Evolutionary conservation across 2,113 vertebrate species (phyloP), one percentile per base, ranked within the genome.

Genomic region (Xenopus borealis): DNA sequence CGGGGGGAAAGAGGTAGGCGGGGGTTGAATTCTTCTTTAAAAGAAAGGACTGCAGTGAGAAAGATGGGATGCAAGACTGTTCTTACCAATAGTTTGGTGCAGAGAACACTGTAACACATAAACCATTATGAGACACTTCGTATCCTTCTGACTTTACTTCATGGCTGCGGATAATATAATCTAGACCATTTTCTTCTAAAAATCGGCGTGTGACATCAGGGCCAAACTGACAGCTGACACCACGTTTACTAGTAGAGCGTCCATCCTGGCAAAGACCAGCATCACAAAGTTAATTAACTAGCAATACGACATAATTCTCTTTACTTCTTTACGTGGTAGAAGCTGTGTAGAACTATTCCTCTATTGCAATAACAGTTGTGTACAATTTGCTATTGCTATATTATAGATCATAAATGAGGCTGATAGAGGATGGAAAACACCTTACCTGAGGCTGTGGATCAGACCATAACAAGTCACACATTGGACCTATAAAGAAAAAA

Each of bases 81-180:
- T 75, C 90, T 16, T 82, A 98, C 95, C 96, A 98, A 92, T 98
- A 98, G 90, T 98, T 98, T 85, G 95, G 96, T 30, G 96, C 95
- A 0, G 96, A 98, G 89, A 98, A 98, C 82, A 98, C 96, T 0
- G 96, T 98, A 89, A 98, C 93, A 40, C 96, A 98, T 82, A 92
- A 93, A 83, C 95, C 96, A 1, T 91, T 92, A 65, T 98, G 96
- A 12, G 96, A 93, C 90, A 96, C 92, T 88, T 98, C 96, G 0
- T 97, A 98, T 69, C 96, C 96, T 81, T 98, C 96, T 0, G 88
- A 82, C 82, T 98, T 98, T 62, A 98, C 95, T 85, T 98, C 96
- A 12, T 98, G 96, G 85, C 96, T 98, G 17, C 96, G 93, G 77
- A 98, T 91, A 53, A 98, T 92, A 78, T 93, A 95, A 61, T 97